Evolutionary conservation across 35 echinoderm and acorn worm genomes (phyloP).

Genomic region (Patiria miniata): DNA sequence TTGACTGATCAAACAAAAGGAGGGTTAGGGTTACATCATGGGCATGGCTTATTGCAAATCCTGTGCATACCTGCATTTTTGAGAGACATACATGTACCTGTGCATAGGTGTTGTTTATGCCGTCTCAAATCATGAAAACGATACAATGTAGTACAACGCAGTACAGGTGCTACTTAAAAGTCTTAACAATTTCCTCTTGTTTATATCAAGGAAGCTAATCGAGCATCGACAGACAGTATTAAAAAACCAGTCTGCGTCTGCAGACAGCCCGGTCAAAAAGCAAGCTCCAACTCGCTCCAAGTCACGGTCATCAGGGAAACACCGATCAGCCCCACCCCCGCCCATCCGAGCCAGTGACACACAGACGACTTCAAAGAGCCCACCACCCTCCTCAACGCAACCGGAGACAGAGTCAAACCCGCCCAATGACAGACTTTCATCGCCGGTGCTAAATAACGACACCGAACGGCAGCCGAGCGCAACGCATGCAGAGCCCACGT

Average conservation of each 20-base stretch:
- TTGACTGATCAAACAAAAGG: no score
- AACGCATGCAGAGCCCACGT: no score
- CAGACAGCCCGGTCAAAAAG: constrained; percentile 52
- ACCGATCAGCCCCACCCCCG: constrained; percentile 59
- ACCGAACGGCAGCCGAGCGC: not conserved
- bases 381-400: not conserved
- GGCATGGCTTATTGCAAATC: no score
- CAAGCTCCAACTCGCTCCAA: constrained; percentile 13
- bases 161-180: no score
- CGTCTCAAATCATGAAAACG: no score
- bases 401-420: no score
- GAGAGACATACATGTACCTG: no score
- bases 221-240: constrained; percentile 78
- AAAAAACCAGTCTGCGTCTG: constrained; percentile 13
- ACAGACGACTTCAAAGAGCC: not conserved
- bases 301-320: constrained; percentile 10
- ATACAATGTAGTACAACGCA: no score
- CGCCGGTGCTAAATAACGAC: not conserved
- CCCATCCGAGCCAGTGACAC: constrained; percentile 32
- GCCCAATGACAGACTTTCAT: not conserved
- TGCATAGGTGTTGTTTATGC: no score
- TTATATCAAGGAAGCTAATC: constrained; percentile 75
- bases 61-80: no score
- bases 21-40: no score
- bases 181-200: not conserved